Evolutionary conservation across 1,140 invertebrate genomes (phyloP).

Genomic region (Apis cerana): DNA sequence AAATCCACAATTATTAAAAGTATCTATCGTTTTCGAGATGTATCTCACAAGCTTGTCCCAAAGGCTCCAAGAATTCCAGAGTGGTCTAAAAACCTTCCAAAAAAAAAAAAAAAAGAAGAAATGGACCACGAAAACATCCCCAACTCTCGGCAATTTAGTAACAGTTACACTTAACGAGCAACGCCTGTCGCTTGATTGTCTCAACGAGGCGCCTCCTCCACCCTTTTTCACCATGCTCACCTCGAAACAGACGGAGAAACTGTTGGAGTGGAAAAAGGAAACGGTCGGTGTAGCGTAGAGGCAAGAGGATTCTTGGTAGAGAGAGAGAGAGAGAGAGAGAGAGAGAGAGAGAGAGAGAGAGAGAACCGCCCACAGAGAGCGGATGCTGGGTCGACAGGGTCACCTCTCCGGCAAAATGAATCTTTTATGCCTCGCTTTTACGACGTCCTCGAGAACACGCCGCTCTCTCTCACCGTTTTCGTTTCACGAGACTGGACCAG

Average conservation of each 20-base stretch:
- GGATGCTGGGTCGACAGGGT: conserved; percentile 68
- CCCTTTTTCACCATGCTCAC: conserved; percentile 26
- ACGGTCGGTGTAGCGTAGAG: neutral
- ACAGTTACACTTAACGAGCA: conserved; percentile 52
- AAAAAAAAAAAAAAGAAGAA: neutral
- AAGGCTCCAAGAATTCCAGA: too few relatives aligned
- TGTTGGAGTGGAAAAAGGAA: conserved; percentile 32
- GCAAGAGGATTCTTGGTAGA: neutral
- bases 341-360: neutral
- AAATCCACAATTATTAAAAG: too few relatives aligned
- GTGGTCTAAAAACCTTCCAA: too few relatives aligned
- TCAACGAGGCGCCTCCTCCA: conserved; percentile 47
- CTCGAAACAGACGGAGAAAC: conserved; percentile 27
- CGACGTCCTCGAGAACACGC: conserved; percentile 41
- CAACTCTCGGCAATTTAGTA: conserved; percentile 64
- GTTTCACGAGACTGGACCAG: conserved; percentile 6
- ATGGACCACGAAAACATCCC: conserved; percentile 4
- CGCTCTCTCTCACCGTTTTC: conserved; percentile 14
- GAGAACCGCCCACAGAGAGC: conserved; percentile 62
- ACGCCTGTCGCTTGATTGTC: conserved; percentile 56
- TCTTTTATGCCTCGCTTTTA: conserved; percentile 66
- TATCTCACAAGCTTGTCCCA: too few relatives aligned
- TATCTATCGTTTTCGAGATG: too few relatives aligned
- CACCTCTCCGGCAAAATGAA: conserved; percentile 65
- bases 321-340: conserved; percentile 19